Percentiles rank a stretch among this genome's conserved stretches.
phyloP scores from a whole-genome alignment of 2,888 invertebrate species.

The Zelleria hepariella region DNA sequence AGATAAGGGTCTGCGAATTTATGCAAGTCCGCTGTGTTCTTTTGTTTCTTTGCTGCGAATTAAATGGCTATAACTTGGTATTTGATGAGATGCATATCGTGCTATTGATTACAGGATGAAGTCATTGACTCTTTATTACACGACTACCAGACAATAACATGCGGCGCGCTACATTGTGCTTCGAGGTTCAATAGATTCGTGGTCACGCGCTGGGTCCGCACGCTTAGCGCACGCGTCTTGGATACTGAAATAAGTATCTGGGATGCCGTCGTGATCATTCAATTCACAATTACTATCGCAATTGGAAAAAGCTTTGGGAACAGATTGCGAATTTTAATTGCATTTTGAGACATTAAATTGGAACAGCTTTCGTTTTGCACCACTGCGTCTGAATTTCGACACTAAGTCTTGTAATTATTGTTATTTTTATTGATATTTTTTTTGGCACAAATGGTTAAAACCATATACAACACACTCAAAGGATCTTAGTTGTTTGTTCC shows the following conservation, averaged over 20 bases:
- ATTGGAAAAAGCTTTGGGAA: background rate
- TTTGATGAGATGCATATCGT: constrained; percentile 1
- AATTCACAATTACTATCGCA: background rate
- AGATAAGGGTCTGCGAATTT: constrained; percentile 10
- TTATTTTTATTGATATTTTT: too few species aligned
- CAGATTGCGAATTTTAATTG: too few species aligned
- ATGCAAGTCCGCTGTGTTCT: background rate
- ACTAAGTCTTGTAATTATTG: too few species aligned
- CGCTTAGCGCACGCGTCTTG: constrained; percentile 30
- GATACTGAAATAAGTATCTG: constrained; percentile 23
- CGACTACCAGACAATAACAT: constrained; percentile 4
- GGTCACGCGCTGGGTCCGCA: constrained; percentile 21
- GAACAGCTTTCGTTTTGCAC: too few species aligned
- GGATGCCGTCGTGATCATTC: background rate
- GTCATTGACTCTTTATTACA: constrained; percentile 13
- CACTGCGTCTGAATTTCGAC: too few species aligned
- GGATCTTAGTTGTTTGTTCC: too few species aligned
- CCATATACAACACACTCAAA: too few species aligned
- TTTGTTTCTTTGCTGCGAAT: background rate
- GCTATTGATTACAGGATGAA: constrained; percentile 6
- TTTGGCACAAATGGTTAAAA: too few species aligned
- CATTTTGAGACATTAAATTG: too few species aligned
- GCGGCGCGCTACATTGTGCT: constrained; percentile 10
- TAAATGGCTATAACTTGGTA: background rate
- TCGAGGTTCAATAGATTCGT: constrained; percentile 20